Base-by-base conservation (phyloP, 2,797 vertebrate species). In the Coluber constrictor region DNA sequence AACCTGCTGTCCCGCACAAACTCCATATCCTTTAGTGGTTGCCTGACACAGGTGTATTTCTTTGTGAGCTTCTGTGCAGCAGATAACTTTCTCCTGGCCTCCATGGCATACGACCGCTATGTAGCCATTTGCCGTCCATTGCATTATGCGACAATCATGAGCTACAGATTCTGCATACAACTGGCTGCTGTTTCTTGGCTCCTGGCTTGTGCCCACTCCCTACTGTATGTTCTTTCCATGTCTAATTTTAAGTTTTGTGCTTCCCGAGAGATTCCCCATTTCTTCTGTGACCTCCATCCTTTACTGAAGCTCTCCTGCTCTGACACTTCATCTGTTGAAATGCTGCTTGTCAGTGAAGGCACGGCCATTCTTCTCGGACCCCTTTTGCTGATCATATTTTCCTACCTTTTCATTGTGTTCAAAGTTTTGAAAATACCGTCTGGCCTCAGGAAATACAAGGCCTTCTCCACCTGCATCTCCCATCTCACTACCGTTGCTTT, bases 241-340 rank as follows among this genome's bases (percentile, higher is more conserved):
- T 94, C 94, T 87, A 92, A 0, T 27, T 94, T 96, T 32, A 95
- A 94, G 43, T 97, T 96, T 90, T 97, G 96, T 94, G 95, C 94
- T 86, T 96, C 95, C 29, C 94, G 94, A 1, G 8, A 95, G 92
- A 96, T 96, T 83, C 95, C 95, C 61, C 96, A 96, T 91, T 96
- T 96, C 87, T 96, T 97, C 29, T 96, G 96, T 94, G 96, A 96
- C 54, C 95, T 95, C 3, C 96, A 96, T n/a, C 94, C 95, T 3
- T 94, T 97, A 90, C 89, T 96, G 10, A 96, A 97, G 90, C 92
- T 97, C 5, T 96, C 96, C 66, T 96, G 96, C 90, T 96, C 96
- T 87, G 96, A 96, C 56, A 96, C 93, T 0, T 94, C 93, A 18
- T 91, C 92, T 13, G 96, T 8, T 70, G 93, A 96, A 91, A 93